These are phyloP conservation scores for Leptopilina myrica DNA, from an alignment of 2,888 invertebrate species.

Conservation along the genomic window DNA sequence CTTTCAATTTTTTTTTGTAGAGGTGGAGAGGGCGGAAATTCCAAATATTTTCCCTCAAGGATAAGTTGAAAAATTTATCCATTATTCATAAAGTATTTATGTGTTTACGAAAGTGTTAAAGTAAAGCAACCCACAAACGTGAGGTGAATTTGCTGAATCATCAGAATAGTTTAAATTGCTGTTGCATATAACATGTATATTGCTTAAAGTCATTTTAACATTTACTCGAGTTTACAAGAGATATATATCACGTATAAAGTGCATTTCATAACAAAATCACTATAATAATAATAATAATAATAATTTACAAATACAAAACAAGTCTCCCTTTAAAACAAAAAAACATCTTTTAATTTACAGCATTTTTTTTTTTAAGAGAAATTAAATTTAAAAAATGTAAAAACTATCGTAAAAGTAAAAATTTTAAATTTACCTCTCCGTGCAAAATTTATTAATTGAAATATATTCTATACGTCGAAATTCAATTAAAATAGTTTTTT, in stretches of 20 bases:
- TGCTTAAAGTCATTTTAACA: slow-evolving; percentile 24
- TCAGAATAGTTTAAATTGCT: slow-evolving; percentile 24
- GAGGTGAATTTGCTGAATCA: slow-evolving; percentile 31
- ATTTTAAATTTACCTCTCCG: too few species aligned
- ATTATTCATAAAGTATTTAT: slow-evolving; percentile 32
- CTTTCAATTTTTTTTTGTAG: too few species aligned
- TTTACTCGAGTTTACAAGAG: not conserved
- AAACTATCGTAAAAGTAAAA: too few species aligned
- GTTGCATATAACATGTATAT: slow-evolving; percentile 35
- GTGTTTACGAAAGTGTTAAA: slow-evolving; percentile 23
- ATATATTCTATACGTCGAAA: too few species aligned
- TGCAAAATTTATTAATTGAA: too few species aligned
- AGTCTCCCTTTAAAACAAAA: too few species aligned
- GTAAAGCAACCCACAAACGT: slow-evolving; percentile 14
- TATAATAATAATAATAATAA: not conserved
- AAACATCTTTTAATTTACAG: too few species aligned
- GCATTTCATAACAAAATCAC: not conserved
- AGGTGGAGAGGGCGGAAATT: not conserved
- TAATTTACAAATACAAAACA: not conserved
- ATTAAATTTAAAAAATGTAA: too few species aligned
- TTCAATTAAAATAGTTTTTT: too few species aligned
- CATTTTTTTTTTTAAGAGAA: too few species aligned
- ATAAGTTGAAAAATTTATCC: not conserved
- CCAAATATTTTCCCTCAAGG: not conserved
- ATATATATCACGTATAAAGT: not conserved